Evolutionary conservation across 1,140 invertebrate species (phyloP), one percentile per base, ranked within the genome.

Genomic region (Drosophila bocki): DNA sequence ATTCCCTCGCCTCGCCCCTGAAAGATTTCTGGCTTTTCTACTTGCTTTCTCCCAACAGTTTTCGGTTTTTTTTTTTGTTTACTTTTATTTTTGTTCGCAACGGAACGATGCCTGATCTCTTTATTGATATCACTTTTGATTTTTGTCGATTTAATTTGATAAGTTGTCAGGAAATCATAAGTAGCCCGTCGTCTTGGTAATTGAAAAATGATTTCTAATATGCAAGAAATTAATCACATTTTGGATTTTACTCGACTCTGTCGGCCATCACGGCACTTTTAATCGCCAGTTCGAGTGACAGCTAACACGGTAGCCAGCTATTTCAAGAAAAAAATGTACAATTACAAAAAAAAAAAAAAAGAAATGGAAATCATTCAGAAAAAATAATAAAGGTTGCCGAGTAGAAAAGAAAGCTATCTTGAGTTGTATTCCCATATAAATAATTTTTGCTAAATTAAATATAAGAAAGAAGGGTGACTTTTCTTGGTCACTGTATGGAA

Each of bases 141-240:
- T 90, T 90, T 90, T 76, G 62, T 76, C 65, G 70, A 68, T 90
- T 88, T 80, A 78, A 90, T 88, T 88, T 88, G 85, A 88, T 88
- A 88, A 90, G 82, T 90, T 90, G 85, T 90, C 85, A 90, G 78
- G 80, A 79, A 82, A 85, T 80, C 81, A 51, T 86, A 86, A 84
- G 82, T 84, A 85, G 79, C 72, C 82, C 72, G 65, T 82, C 85
- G 86, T 79, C 64, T 85, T 79, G 75, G 86, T 90, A 91, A 90
- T 90, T 90, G 86, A 90, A 90, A 90, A 90, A 90, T 90, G 87
- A 90, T 90, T 86, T 90, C 86, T 91, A 90, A 90, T 90, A 91
- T 91, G 86, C 86, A 90, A 90, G 82, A 90, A 90, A 90, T 90
- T 90, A 90, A 90, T 90, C 86, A 90, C 86, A 91, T 90, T 91